Evolutionary conservation across 2,888 invertebrate genomes (phyloP).

Genomic region (Erebia ligea): DNA sequence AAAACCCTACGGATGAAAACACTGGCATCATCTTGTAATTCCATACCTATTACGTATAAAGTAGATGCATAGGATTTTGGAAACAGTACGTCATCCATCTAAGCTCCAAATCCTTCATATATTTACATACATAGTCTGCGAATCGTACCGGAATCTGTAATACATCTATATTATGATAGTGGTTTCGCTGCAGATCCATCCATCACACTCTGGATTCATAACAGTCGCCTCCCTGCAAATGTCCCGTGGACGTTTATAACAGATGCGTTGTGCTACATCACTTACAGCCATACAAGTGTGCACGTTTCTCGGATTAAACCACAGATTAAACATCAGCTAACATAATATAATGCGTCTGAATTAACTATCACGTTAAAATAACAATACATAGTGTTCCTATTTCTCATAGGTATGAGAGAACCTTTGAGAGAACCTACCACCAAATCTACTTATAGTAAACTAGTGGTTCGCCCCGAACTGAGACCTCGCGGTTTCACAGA

Average conservation of each 20-base stretch:
- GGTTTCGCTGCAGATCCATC: slow-evolving; percentile 62
- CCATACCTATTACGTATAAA: not conserved
- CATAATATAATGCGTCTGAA: not conserved
- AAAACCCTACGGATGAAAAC: too few species aligned
- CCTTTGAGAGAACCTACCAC: too few species aligned
- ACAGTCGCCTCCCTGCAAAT: slow-evolving; percentile 67
- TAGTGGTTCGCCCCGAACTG: too few species aligned
- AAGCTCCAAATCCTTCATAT: slow-evolving; percentile 28
- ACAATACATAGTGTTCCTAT: not conserved
- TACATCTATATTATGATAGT: slow-evolving; percentile 44
- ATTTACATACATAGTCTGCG: slow-evolving; percentile 33
- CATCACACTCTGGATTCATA: slow-evolving; percentile 76
- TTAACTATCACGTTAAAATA: not conserved
- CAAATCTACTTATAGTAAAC: too few species aligned
- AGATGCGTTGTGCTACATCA: slow-evolving; percentile 58
- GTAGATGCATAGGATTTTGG: not conserved
- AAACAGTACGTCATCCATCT: slow-evolving; percentile 25
- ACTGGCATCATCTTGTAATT: not conserved
- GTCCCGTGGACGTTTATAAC: slow-evolving; percentile 62
- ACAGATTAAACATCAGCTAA: not conserved
- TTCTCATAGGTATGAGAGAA: too few species aligned
- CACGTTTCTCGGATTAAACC: slow-evolving; percentile 18
- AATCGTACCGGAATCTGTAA: slow-evolving; percentile 43
- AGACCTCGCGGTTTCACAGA: too few species aligned
- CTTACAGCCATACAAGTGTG: slow-evolving; percentile 23